A percentile compares a stretch with the other conserved stretches of the same genome.
These are phyloP conservation scores for Oxyscelio sp. DNA, from an alignment of 2,888 invertebrate genomes.

Conservation along the genomic window DNA sequence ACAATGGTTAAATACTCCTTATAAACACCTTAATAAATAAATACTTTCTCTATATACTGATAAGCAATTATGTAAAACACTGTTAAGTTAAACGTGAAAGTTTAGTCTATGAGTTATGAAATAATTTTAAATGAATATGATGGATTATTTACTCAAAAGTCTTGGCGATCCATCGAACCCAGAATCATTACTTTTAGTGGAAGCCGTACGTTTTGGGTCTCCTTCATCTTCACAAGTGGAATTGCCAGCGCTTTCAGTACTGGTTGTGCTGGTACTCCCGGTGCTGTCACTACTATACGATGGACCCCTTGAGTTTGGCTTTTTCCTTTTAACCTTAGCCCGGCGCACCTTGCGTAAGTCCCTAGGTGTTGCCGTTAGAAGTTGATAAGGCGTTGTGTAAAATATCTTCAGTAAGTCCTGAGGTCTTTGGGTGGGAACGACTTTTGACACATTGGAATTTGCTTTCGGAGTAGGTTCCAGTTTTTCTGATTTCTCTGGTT, in stretches of 20 bases:
- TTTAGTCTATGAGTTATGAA: conserved; percentile 62
- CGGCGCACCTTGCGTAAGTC: conserved; percentile 86
- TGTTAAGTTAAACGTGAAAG: conserved; percentile 44
- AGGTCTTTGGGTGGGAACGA: conserved; percentile 83
- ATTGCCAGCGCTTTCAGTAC: conserved; percentile 83
- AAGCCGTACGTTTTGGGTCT: conserved; percentile 90
- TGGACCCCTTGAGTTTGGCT: conserved; percentile 83
- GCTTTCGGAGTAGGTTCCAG: conserved; percentile 72
- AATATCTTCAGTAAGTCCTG: conserved; percentile 86
- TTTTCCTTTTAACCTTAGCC: conserved; percentile 85
- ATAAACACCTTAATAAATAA: neutral
- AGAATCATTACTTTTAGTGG: conserved; percentile 95
- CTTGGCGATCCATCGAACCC: conserved; percentile 91
- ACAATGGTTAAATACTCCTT: neutral
- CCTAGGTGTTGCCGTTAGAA: conserved; percentile 86
- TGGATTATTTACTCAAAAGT: conserved; percentile 86
- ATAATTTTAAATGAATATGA: conserved; percentile 63
- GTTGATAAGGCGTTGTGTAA: conserved; percentile 86
- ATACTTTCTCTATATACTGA: neutral
- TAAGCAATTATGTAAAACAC: neutral
- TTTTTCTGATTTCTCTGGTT: conserved; percentile 83
- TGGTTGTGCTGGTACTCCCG: conserved; percentile 85
- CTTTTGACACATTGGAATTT: conserved; percentile 77
- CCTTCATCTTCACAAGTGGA: conserved; percentile 89
- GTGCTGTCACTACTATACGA: conserved; percentile 86